A percentile compares a stretch with the other conserved stretches of the same genome.
Conservation (phyloP, 2,888 invertebrate genomes). For the Chelonus formosanus region DNA sequence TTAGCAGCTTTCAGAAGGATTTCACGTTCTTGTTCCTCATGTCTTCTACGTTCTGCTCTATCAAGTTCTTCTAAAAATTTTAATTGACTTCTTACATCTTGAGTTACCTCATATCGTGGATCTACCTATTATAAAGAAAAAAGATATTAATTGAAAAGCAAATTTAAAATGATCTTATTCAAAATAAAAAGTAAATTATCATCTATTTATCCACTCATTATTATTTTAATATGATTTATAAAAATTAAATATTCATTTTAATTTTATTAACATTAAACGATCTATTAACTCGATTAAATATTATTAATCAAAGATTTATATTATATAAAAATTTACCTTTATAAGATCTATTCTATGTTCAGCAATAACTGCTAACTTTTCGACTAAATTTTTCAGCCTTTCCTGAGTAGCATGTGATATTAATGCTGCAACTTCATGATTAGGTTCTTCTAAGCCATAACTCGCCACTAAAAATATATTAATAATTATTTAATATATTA, state of each 20-base stretch:
- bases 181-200: too few relatives aligned
- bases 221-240: too few relatives aligned
- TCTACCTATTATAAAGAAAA: conserved; percentile 72
- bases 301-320: not conserved
- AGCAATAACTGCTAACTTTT: conserved; percentile 90
- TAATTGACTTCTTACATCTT: conserved; percentile 90
- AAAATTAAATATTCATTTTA: too few relatives aligned
- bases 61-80: conserved; percentile 98
- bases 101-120: conserved; percentile 86
- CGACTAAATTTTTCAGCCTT: conserved; percentile 87
- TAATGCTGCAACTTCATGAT: conserved; percentile 85
- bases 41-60: conserved; percentile 89
- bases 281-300: too few relatives aligned
- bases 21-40: conserved; percentile 95
- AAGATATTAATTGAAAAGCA: not conserved
- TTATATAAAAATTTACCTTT: conserved; percentile 70
- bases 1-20: conserved; percentile 92
- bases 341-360: conserved; percentile 94
- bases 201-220: too few relatives aligned
- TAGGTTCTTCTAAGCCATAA: conserved; percentile 85
- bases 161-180: too few relatives aligned
- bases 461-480: conserved; percentile 65
- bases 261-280: too few relatives aligned
- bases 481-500: conserved; percentile 5
- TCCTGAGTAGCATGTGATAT: conserved; percentile 96